Conservation (phyloP, 2,113 vertebrate species). For the Nyctibius bracteatus region DNA sequence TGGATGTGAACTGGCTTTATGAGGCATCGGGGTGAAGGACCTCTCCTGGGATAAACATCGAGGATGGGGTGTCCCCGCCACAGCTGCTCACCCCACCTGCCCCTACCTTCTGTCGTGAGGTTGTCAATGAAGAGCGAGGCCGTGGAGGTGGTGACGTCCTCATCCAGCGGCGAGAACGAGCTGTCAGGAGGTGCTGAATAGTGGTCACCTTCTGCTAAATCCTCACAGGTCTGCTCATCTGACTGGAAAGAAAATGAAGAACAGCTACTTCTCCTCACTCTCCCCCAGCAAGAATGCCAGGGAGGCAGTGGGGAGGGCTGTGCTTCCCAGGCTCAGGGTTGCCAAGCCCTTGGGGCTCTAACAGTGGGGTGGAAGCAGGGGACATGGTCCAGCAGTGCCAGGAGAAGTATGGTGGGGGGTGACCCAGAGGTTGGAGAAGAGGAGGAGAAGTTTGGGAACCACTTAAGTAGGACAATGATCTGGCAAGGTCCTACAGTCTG, state of each 20-base stretch:
- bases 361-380: rapidly evolving
- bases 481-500: neutral
- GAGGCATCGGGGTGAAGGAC: neutral
- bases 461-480: neutral
- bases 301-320: neutral
- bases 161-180: neutral
- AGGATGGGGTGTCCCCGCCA: neutral
- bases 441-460: neutral
- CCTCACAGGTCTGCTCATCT: conserved; percentile 79
- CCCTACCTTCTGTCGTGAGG: conserved; percentile 83
- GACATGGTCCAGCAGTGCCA: neutral
- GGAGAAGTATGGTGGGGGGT: neutral
- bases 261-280: neutral
- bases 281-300: neutral
- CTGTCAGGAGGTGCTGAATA: conserved; percentile 57
- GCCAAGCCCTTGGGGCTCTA: neutral
- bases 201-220: conserved; percentile 68
- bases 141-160: conserved; percentile 35
- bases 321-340: neutral
- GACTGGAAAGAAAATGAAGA: conserved; percentile 36
- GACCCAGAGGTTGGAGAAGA: neutral
- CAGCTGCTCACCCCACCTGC: no score
- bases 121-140: conserved; percentile 61
- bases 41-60: neutral
- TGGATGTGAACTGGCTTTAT: rapidly evolving